Evolutionary conservation across 2,113 vertebrate genomes (phyloP), one percentile per base, ranked within the genome.

Genomic region (Amia ocellicauda): DNA sequence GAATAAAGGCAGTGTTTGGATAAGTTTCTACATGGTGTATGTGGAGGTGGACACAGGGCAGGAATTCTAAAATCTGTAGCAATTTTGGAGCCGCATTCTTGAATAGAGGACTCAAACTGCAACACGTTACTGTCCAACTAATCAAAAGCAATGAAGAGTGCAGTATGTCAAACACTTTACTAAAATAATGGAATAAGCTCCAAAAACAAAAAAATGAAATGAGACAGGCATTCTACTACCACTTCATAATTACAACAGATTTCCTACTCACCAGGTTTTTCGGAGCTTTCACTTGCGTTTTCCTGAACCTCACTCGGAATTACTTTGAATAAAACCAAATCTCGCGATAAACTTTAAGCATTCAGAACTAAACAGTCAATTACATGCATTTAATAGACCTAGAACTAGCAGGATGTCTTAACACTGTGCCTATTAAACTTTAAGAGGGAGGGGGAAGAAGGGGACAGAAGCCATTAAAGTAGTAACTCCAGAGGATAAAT

Each of bases 301-400:
- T 87, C 85, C 80, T 85, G 84, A 86, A 82, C 83, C 75, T 89
- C 85, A 87, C 72, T 83, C 74, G 87, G 85, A 82, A 86, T 86
- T 77, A 89, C 87, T 88, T 87, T 72, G 85, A 83, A 87, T 86
- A 85, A 82, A 89, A 87, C 74, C 84, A 88, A 62, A 86, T 72
- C 80, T 68, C 75, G 76, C 74, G 73, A 79, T 83, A 81, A 85
- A 82, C 77, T 66, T 65, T n/a, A n/a, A n/a, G n/a, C n/a, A n/a
- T n/a, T n/a, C n/a, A n/a, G n/a, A n/a, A n/a, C n/a, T n/a, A n/a
- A n/a, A n/a, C n/a, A n/a, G n/a, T n/a, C n/a, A n/a, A n/a, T n/a
- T n/a, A n/a, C n/a, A n/a, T 78, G 77, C 80, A 80, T 68, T 60
- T 76, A 68, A 71, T 61, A 64, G 68, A 42, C 51, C 1, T 31